Evolutionary conservation across 2,888 invertebrate species (phyloP).

Genomic region (Ophioninae sp.): DNA sequence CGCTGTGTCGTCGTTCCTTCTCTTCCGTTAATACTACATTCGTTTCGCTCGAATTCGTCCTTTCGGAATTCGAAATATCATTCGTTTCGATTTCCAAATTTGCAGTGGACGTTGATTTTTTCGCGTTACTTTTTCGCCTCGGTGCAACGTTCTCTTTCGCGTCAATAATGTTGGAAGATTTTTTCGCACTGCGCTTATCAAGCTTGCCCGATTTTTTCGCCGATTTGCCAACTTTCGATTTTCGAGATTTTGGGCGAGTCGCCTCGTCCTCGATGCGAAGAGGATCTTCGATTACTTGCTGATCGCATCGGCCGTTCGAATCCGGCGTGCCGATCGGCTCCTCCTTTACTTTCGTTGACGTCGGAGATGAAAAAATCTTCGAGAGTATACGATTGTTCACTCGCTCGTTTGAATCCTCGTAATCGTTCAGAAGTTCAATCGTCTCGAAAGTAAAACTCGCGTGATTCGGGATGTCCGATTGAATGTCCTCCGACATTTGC

Average conservation of each 20-base stretch:
- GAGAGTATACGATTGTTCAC: conserved; percentile 56
- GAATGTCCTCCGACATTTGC: conserved; percentile 44
- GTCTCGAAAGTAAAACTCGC: conserved; percentile 58
- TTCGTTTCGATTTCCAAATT: background rate
- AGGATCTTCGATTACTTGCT: conserved; percentile 48
- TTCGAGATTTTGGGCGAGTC: background rate
- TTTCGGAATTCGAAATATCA: background rate
- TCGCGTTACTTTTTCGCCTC: background rate
- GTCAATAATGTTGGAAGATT: background rate
- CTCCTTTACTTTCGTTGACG: conserved; percentile 4
- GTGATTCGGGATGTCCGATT: conserved; percentile 57
- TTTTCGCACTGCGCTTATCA: background rate
- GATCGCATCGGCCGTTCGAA: background rate
- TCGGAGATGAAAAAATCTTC: conserved; percentile 48
- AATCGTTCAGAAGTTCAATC: conserved; percentile 66
- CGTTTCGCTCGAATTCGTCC: background rate
- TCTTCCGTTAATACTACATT: background rate
- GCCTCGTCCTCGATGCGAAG: conserved; percentile 55
- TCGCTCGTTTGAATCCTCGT: conserved; percentile 55
- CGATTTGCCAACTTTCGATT: background rate
- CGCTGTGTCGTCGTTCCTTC: background rate
- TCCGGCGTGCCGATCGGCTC: conserved; percentile 9
- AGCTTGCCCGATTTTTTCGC: background rate
- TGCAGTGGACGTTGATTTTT: background rate
- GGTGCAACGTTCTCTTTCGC: background rate